A percentile compares a stretch with the other conserved stretches of the same genome.
These are phyloP conservation scores for Bombus sylvicola DNA, from an alignment of 1,140 invertebrate species.

Conservation along the genomic window DNA sequence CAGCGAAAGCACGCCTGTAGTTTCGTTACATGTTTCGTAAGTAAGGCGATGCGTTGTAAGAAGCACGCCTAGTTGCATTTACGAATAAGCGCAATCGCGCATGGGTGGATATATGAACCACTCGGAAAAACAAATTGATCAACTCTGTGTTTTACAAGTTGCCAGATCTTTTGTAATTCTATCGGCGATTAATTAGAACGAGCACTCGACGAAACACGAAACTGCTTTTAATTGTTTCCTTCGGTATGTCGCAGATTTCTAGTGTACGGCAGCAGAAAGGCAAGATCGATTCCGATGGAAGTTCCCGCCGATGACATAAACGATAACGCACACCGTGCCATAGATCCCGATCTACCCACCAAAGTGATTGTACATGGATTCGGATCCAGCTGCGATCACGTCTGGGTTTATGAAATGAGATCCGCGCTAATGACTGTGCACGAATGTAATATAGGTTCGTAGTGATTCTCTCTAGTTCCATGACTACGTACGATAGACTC, in stretches of 20 bases:
- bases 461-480: background rate
- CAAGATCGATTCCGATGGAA: conserved; percentile 80
- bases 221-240: no score
- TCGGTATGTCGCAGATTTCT: conserved; percentile 72
- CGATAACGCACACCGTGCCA: conserved; percentile 80
- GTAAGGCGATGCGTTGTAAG: background rate
- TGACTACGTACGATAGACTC: background rate
- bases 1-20: background rate
- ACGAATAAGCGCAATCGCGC: background rate
- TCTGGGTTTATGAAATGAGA: conserved; percentile 97
- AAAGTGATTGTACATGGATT: conserved; percentile 98
- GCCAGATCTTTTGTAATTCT: no score
- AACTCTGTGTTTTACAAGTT: accelerated
- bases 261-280: conserved; percentile 79
- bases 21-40: background rate
- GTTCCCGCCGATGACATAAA: conserved; percentile 80
- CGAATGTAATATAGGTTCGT: conserved; percentile 79
- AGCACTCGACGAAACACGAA: no score
- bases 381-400: conserved; percentile 93
- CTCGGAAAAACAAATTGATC: background rate
- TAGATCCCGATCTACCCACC: conserved; percentile 85
- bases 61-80: background rate
- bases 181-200: no score
- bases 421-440: conserved; percentile 92
- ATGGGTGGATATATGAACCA: background rate